Evolutionary conservation across 2,113 vertebrate genomes (phyloP), one percentile per base, ranked within the genome.

Genomic region (Rhegmatorhina hoffmannsi): DNA sequence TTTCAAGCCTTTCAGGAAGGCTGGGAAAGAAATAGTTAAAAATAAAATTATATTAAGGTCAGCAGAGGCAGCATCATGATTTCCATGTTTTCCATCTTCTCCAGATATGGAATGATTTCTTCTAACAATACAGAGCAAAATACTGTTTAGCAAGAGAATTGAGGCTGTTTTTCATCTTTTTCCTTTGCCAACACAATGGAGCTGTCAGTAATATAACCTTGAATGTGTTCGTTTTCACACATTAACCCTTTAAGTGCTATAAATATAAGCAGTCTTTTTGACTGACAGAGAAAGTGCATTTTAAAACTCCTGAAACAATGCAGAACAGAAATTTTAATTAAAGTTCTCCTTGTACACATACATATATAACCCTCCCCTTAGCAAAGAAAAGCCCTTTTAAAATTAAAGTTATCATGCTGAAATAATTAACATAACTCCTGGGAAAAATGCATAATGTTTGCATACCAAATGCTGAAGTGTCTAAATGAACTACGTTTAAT

Each of bases 401-500:
- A 93, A 86, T 74, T 82, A 66, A 85, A 89, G 63, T 90, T 90
- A 96, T 92, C 64, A 89, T 53, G 82, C 60, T 94, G 92, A 86
- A 95, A 81, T 80, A 88, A 94, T 95, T 95, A 95, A 81, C 62
- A 21, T 78, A 96, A 84, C 79, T 92, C 85, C 76, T 93, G 92
- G 82, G 90, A 74, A 94, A 94, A 94, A 88, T 53, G 79, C 76
- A 78, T 88, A 86, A 91, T 95, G 83, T 92, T 92, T 82, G 80
- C 85, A 72, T 87, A 88, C 72, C 38, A 79, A 95, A 89, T 87
- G 72, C 79, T 76, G 94, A 92, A 93, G 93, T 92, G 86, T 90
- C 90, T 85, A 96, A 92, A 75, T 87, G 73, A 95, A 91, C 59
- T 43, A 46, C 59, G 40, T 89, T 94, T 85, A 93, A 87, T 88